Evolutionary conservation across 2,113 vertebrate genomes (phyloP), one percentile per base, ranked within the genome.

Genomic region (Pseudorectes ferrugineus): DNA sequence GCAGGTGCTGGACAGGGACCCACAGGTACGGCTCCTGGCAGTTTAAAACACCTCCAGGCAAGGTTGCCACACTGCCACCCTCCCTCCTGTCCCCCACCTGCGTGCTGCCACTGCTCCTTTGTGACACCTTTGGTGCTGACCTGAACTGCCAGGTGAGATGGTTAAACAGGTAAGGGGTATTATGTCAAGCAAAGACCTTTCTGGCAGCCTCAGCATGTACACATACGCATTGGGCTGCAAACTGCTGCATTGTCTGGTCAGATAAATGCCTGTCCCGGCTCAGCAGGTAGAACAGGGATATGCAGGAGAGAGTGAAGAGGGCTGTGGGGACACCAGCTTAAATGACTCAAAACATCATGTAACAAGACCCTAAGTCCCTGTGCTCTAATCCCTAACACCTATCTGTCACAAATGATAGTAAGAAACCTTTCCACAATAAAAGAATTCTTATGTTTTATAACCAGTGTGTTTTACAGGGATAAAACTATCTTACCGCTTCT

Each of bases 21-120:
- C 45, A 36, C 0, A 8, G 40, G 28, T 45, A 45, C 0, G 0
- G 72, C 18, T 85, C 54, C 4, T 31, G n/a, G 28, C 49, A 73
- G 36, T 65, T 75, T 76, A 45, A 83, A 92, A 79, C 75, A 70
- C 42, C 31, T 88, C 1, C 11, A 88, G 75, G 45, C 25, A 48
- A 65, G 1, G n/a, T 76, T 75, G 40, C 75, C 54, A 49, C 49
- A 70, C 77, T 45, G 45, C n/a, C 25, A 33, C 9, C 4, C 13
- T 72, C 26, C 12, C 7, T 67, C 14, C 54, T 21, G n/a, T 57
- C 24, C 25, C 52, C 11, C 15, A 54, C 31, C 24, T 79, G 72
- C 38, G 8, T 21, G 5, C 35, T 72, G 48, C 22, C 51, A 45
- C 42, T 29, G 42, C 18, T 93, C 24, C 40, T 42, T 71, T 88